Base-by-base conservation (phyloP, 2,797 vertebrate genomes). In the Silurus lanzhouensis region DNA sequence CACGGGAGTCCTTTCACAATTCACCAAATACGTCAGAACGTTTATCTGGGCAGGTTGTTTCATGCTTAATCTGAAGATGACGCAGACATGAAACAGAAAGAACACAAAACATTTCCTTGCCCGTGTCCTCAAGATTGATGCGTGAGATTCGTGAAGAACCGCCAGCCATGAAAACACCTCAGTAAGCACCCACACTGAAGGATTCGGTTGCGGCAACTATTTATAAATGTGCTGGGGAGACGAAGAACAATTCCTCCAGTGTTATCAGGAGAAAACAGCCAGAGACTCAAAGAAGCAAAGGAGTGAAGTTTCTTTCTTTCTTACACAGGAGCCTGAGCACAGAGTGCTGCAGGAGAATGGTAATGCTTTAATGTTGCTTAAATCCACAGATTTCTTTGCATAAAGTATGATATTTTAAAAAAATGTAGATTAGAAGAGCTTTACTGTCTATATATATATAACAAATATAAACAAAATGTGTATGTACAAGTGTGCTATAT, bases 201-300 rank as follows among this genome's bases (percentile, higher is more conserved):
- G 79, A 86, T 84, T 71, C 85, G 83, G 89, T 92, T 92, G 92
- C 92, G 60, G 90, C 89, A 64, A 60, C 84, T 89, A 92, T 92
- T 93, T 92, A 93, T 94, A 90, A 93, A 93, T 91, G 91, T 84
- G 88, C 88, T 82, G 27, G 14, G 87, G 66, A 81, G 44, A 84
- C 9, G 76, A 90, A 87, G 90, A 91, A 92, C 92, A 92, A 93
- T 94, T 92, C 88, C 84, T 89, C 83, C 89, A 91, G 89, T 92
- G 93, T 93, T 94, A 94, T 94, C 94, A 88, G 92, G 86, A 91
- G 84, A 88, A 91, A 93, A 91, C 92, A 94, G 92, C 90, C 88
- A 88, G 83, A 89, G 81, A 90, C 44, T 76, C 86, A 71, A 38
- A 75, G 87, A 87, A 92, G 27, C 80, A 79, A 87, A 89, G 86